Conservation (phyloP, 2,888 invertebrate species). For the Drosophila maculinotata region DNA sequence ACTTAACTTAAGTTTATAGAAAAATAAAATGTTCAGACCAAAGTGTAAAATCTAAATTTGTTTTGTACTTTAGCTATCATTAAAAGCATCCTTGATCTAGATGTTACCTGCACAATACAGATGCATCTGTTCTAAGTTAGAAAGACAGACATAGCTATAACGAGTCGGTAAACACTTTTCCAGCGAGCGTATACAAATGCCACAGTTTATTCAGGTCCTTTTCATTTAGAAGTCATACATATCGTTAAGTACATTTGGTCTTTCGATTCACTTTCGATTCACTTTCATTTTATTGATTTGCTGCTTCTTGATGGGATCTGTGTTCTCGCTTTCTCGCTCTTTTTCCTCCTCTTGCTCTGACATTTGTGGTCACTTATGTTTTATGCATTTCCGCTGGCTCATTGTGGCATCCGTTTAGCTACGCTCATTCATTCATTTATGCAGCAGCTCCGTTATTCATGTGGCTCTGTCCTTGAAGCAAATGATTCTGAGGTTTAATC, state of each 20-base stretch:
- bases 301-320: slow-evolving; percentile 3
- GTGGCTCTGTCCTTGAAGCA: slow-evolving; percentile 43
- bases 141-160: too few relatives aligned
- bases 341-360: not conserved
- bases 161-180: too few relatives aligned
- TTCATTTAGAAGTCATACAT: not conserved
- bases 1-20: too few relatives aligned
- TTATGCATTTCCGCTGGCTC: slow-evolving; percentile 54
- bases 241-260: not conserved
- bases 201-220: not conserved
- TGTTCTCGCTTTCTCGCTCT: not conserved
- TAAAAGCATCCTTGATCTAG: too few relatives aligned
- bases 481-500: slow-evolving; percentile 70
- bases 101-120: too few relatives aligned
- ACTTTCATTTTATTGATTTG: slow-evolving; percentile 37
- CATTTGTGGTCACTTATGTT: slow-evolving; percentile 46
- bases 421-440: slow-evolving; percentile 53
- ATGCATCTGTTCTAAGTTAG: too few relatives aligned
- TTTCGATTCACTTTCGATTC: not conserved
- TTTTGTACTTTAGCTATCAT: too few relatives aligned
- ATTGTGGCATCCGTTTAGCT: slow-evolving; percentile 32
- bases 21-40: too few relatives aligned
- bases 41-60: too few relatives aligned
- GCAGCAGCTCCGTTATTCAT: slow-evolving; percentile 32
- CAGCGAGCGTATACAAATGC: not conserved